Evolutionary conservation across 2,888 invertebrate genomes (phyloP).

Genomic region (Drosophila nr. perissopoda): DNA sequence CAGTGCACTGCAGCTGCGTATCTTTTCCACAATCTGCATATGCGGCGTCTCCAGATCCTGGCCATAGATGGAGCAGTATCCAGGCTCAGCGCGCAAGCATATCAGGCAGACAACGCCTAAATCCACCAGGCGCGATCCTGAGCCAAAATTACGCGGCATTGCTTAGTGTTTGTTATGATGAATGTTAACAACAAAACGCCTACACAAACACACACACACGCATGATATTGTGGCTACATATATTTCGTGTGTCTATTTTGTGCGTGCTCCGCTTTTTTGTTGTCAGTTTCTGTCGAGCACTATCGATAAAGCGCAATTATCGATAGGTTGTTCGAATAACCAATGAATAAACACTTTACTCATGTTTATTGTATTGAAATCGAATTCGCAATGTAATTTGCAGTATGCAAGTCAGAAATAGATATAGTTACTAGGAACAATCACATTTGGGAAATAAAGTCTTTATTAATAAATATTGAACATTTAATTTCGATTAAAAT

Average conservation of each 20-base stretch:
- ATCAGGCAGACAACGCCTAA: conserved; percentile 82
- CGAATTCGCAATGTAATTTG: not conserved
- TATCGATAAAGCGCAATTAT: conserved; percentile 37
- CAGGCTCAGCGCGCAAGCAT: conserved; percentile 80
- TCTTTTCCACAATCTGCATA: conserved; percentile 81
- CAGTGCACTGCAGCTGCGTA: conserved; percentile 79
- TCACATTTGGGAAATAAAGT: not conserved
- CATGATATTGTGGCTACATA: conserved; percentile 18
- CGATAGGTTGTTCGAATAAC: conserved; percentile 8
- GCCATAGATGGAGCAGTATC: conserved; percentile 77
- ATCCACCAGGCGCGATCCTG: conserved; percentile 67
- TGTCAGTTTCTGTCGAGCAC: conserved; percentile 23
- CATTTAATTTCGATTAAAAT: not conserved
- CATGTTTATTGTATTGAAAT: not conserved
- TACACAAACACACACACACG: conserved; percentile 22
- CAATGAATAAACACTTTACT: not conserved
- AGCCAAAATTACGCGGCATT: conserved; percentile 54
- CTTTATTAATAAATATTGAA: not conserved
- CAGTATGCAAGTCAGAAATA: not conserved
- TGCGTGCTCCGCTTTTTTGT: conserved; percentile 49
- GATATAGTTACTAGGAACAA: not conserved
- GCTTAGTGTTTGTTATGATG: conserved; percentile 42
- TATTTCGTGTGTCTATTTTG: conserved; percentile 53
- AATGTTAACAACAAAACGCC: conserved; percentile 43
- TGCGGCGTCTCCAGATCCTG: conserved; percentile 69